Percentiles rank a stretch among this genome's conserved stretches.
Conservation (phyloP, 2,888 invertebrate species). For the Malachius bipustulatus region DNA sequence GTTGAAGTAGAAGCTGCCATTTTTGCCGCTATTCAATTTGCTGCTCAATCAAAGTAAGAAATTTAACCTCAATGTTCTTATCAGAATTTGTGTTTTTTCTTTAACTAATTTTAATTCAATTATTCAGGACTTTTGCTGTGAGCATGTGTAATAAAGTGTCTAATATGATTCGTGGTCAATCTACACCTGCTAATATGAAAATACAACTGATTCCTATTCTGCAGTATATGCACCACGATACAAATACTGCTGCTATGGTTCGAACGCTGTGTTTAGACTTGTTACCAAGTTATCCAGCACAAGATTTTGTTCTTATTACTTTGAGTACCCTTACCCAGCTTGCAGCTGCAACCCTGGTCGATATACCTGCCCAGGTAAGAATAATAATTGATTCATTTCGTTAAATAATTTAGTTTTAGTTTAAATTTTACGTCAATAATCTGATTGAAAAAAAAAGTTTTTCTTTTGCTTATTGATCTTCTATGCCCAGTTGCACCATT, state of each 20-base stretch:
- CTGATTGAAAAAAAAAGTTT: too few relatives aligned
- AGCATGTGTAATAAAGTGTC: slow-evolving; percentile 93
- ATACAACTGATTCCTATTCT: slow-evolving; percentile 81
- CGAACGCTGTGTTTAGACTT: slow-evolving; percentile 61
- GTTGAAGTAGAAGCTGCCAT: slow-evolving; percentile 95
- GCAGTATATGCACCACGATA: slow-evolving; percentile 82
- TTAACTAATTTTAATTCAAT: slow-evolving; percentile 11
- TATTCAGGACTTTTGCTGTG: slow-evolving; percentile 77
- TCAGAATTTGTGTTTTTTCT: not conserved
- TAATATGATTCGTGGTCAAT: slow-evolving; percentile 87
- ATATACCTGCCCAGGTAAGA: slow-evolving; percentile 76
- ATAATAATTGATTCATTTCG: slow-evolving; percentile 3
- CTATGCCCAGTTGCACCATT: too few relatives aligned
- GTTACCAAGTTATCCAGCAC: slow-evolving; percentile 64
- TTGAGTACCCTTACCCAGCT: slow-evolving; percentile 79
- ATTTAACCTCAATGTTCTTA: slow-evolving; percentile 1
- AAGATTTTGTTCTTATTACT: slow-evolving; percentile 69
- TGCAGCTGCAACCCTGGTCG: slow-evolving; percentile 77
- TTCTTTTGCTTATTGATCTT: too few relatives aligned
- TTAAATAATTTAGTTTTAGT: too few relatives aligned
- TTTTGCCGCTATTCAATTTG: slow-evolving; percentile 88
- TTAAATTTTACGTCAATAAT: too few relatives aligned
- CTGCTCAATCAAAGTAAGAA: slow-evolving; percentile 77
- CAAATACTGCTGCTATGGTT: slow-evolving; percentile 51
- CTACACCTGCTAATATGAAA: slow-evolving; percentile 86